Evolutionary conservation across 1,140 invertebrate species (phyloP), one percentile per base, ranked within the genome.

Genomic region (Caerostris darwini): DNA sequence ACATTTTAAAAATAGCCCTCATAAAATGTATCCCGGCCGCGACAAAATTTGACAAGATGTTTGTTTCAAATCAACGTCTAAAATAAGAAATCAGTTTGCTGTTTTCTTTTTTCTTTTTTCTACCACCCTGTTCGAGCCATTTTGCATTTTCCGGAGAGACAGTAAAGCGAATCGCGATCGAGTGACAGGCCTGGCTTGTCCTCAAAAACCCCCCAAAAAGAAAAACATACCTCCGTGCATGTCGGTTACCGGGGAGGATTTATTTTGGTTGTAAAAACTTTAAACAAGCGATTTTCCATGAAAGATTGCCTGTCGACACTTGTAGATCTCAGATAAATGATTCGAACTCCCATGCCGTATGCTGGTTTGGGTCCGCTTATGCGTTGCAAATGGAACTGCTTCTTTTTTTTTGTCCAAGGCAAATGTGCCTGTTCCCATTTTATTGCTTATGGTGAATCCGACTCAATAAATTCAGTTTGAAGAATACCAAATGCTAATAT

Each of bases 21-120:
- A 77, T 77, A 77, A 77, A 77, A 77, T 77, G 71, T 77, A 77
- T 53, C 71, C 12, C 71, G 53, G 34, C 71, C 71, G 34, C 19
- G 71, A 77, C 71, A 50, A 77, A 77, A 77, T 77, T 77, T 77
- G 71, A 77, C 71, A 77, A 77, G 71, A 12, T 77, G 71, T 77
- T 77, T 77, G 71, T 50, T 77, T 77, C 71, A 34, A 77, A 77
- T 77, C 71, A 77, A 12, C 71, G 71, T 53, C 71, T 77, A 77
- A 77, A 77, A 77, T 77, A 77, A 77, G 71, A 77, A 77, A 77
- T 77, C 71, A 77, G 50, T 77, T 77, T 50, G 8, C 3, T 67
- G 50, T 77, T 77, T 77, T 77, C 14, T 50, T 34, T n/a, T n/a
- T n/a, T n/a, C n/a, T n/a, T n/a, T n/a, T 50, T 19, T 5, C 53